Evolutionary conservation across 2,113 vertebrate species (phyloP), one percentile per base, ranked within the genome.

Genomic region (Morone saxatilis): DNA sequence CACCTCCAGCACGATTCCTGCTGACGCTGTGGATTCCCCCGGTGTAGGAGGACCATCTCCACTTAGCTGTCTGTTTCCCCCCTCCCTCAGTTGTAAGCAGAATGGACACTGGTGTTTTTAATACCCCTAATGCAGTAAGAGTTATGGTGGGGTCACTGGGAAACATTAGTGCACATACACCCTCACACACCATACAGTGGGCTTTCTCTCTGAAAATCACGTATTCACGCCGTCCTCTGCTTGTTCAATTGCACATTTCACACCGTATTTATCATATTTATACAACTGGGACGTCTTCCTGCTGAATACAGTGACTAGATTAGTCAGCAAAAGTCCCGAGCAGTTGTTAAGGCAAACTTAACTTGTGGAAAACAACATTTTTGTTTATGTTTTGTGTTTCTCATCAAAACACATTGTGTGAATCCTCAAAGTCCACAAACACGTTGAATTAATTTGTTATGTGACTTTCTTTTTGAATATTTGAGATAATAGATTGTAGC

Each of bases 101-200:
- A 88, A 85, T 60, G 78, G 68, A 85, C 70, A 36, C 47, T 71
- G 70, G 67, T 83, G 83, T 51, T 88, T 91, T 88, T 91, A 91
- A 93, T 92, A 89, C 45, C 71, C 25, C 9, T 91, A 93, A 93
- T 92, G 89, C 88, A 78, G 25, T 51, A 41, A 79, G 84, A 91
- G 89, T 86, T 79, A 89, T 73, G 67, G 56, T 54, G 48, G 69
- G 88, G 90, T 88, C 84, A 86, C 22, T 12, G 54, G 48, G 65
- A 88, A 71, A 68, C 60, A 47, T 20, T 25, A 60, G 53, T 51
- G 19, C 54, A 57, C 56, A 65, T 25, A 54, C 61, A 72, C 31
- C 31, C 31, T 2, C 81, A 31, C 80, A 68, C 59, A 81, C 68
- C 45, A 45, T 19, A 38, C 65, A 45, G 13, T 22, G 57, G 31